Conservation (phyloP, 2,113 vertebrate species). For the Prionailurus bengalensis region DNA sequence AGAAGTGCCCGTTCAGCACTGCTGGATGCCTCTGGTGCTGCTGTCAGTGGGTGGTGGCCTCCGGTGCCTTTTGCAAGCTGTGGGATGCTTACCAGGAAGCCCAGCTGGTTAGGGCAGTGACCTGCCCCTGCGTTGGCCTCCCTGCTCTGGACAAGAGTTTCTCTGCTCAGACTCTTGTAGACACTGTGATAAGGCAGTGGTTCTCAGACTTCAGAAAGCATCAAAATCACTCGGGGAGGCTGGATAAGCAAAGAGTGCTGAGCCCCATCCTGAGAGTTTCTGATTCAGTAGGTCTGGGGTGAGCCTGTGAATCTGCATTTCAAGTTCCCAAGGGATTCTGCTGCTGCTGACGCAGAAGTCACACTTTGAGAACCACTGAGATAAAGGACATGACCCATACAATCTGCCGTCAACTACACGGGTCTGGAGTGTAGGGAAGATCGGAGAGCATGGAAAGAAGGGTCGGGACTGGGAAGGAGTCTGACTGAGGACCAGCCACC, state of each 20-base stretch:
- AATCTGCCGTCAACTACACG: neutral
- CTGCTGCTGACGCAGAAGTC: neutral
- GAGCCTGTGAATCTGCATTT: neutral
- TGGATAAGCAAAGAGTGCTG: neutral
- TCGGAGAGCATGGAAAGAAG: neutral
- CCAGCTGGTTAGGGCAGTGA: neutral
- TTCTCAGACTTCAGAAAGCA: neutral
- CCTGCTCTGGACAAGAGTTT: neutral
- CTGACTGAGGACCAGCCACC: neutral
- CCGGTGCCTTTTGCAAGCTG: neutral
- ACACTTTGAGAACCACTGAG: neutral
- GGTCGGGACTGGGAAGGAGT: neutral
- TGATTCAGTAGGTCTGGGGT: neutral
- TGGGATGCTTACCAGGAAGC: neutral
- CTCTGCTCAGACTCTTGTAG: neutral
- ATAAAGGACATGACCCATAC: neutral
- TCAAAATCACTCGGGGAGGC: neutral
- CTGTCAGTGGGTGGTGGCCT: neutral
- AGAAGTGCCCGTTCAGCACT: neutral
- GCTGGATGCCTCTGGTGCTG: neutral
- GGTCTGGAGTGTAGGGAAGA: neutral
- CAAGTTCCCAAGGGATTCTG: neutral
- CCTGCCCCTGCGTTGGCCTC: neutral
- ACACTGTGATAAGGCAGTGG: neutral
- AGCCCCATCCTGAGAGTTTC: neutral